Base-by-base conservation (phyloP, 2,888 invertebrate genomes). In the Tiliacea aurago region DNA sequence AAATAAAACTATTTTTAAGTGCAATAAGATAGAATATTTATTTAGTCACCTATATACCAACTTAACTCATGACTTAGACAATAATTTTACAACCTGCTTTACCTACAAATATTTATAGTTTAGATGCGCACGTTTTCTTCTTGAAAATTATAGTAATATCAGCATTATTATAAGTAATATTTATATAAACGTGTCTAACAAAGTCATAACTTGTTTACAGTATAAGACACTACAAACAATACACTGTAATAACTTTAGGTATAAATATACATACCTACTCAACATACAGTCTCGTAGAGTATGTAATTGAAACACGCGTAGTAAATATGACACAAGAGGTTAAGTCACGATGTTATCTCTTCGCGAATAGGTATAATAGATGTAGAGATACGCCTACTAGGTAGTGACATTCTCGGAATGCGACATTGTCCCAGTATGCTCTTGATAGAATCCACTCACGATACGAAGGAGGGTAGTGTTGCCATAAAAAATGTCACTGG, bases 371-470 rank as follows among this genome's bases (percentile, higher is more conserved):
- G 73, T 85, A 84, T 71, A 70, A 74, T 80, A 86, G 82, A 86
- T 87, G 78, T 84, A 83, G 76, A 84, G 86, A 84, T 85, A 87
- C 86, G 81, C 82, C 84, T 86, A 84, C 84, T 70, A 82, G 83
- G 82, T 82, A 80, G 81, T 81, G 78, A 78, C 82, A 67, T 84
- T 86, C 83, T 86, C 71, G 84, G 86, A 86, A 89, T 84, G 78
- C 77, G 77, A 80, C 85, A 78, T 75, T 71, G 67, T 78, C 66
- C 78, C 66, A 80, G 78, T 73, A 69, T 67, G 80, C 81, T 86
- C 84, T 83, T 85, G 84, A 90, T 90, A 86, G 84, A 89, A 84
- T 80, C 78, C 78, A 86, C 86, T 87, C 87, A 89, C 88, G 89
- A 88, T 82, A 87, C 61, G 62, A 23, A 85, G 56, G 61, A 72